phyloP scores from a whole-genome alignment of 2,113 vertebrate genomes.

The Maccullochella peelii region DNA sequence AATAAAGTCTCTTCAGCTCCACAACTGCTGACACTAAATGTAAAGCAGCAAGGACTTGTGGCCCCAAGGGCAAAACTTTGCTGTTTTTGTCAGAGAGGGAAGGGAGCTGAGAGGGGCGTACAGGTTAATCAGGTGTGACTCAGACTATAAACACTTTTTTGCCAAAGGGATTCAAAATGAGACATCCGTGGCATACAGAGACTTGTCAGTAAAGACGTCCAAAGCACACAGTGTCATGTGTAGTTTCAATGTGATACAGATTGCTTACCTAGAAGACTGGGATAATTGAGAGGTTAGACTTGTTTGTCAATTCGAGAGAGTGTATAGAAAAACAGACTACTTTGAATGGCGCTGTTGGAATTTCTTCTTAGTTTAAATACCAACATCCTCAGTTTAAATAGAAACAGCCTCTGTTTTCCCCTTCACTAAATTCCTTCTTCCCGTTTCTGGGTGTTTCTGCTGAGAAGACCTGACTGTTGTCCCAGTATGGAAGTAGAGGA shows the following conservation, averaged over 20 bases:
- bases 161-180: constrained; percentile 29
- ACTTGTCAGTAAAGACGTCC: constrained; percentile 1
- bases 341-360: neutral
- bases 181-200: constrained; percentile 15
- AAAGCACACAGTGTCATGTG: constrained; percentile 15
- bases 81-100: constrained; percentile 59
- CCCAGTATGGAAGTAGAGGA: constrained; percentile 37
- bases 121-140: constrained; percentile 61
- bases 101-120: neutral
- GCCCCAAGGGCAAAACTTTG: constrained; percentile 39
- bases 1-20: constrained; percentile 29
- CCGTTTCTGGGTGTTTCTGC: constrained; percentile 28
- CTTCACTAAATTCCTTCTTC: constrained; percentile 35
- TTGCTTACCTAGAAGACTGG: constrained; percentile 23
- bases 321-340: neutral
- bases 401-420: constrained; percentile 27
- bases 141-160: constrained; percentile 37
- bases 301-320: constrained; percentile 19
- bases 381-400: no score
- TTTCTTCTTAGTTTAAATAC: neutral
- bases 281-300: constrained; percentile 24
- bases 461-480: neutral
- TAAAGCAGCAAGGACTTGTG: constrained; percentile 55
- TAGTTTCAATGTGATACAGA: constrained; percentile 6
- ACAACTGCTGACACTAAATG: constrained; percentile 52